Evolutionary conservation across 2,797 vertebrate species (phyloP).

Genomic region (Lycodopsis pacificus): DNA sequence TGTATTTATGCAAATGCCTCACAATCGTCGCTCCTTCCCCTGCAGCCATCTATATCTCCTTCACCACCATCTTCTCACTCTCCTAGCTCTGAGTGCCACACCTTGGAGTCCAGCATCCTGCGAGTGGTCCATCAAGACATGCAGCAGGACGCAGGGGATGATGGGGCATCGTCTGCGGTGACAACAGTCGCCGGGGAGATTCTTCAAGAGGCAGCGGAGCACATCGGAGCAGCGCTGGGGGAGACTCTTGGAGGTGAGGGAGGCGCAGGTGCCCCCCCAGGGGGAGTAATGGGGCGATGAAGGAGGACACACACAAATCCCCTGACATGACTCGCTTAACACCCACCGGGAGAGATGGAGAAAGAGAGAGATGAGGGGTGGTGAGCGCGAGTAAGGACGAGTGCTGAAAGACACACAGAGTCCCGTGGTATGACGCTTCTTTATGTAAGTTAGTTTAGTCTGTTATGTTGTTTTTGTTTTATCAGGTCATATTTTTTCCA

Average conservation of each 20-base stretch:
- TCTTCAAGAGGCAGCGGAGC: slow-evolving; percentile 92
- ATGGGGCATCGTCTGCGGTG: slow-evolving; percentile 83
- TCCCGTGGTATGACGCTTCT: slow-evolving; percentile 39
- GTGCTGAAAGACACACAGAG: slow-evolving; percentile 43
- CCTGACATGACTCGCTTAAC: slow-evolving; percentile 94
- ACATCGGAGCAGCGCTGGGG: slow-evolving; percentile 90
- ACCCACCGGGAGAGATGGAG: slow-evolving; percentile 84
- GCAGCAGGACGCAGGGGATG: slow-evolving; percentile 82
- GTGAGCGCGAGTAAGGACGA: slow-evolving; percentile 60
- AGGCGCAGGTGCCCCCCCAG: slow-evolving; percentile 76
- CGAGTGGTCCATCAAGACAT: slow-evolving; percentile 89
- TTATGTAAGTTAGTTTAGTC: slow-evolving; percentile 34
- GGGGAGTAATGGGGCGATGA: slow-evolving; percentile 93
- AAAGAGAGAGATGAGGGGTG: slow-evolving; percentile 80
- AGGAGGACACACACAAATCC: slow-evolving; percentile 87
- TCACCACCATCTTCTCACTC: slow-evolving; percentile 43
- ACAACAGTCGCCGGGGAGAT: slow-evolving; percentile 89
- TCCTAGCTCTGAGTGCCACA: slow-evolving; percentile 85
- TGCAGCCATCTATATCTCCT: slow-evolving; percentile 54
- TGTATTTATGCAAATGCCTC: slow-evolving; percentile 71
- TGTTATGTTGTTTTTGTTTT: slow-evolving; percentile 37
- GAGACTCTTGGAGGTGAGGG: slow-evolving; percentile 95
- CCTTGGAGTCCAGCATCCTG: slow-evolving; percentile 89
- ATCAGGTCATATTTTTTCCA: slow-evolving; percentile 17
- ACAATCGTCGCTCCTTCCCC: slow-evolving; percentile 53